Base-by-base conservation (phyloP, 2,797 vertebrate species). In the Geotrypetes seraphini region DNA sequence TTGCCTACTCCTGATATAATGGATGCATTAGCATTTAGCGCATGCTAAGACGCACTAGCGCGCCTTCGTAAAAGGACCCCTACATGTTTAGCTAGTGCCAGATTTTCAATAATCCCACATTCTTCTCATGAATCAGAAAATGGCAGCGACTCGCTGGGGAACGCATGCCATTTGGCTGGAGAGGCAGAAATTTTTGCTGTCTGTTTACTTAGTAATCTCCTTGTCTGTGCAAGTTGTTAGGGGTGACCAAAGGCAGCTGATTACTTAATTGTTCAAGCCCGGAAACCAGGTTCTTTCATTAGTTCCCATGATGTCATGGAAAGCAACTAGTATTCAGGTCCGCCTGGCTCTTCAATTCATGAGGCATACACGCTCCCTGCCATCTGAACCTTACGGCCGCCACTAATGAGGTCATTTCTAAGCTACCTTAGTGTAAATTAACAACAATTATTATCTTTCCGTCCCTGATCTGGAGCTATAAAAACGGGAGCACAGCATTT, bases 181-280 rank as follows among this genome's bases (percentile, higher is more conserved):
- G 50, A 48, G 53, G 17, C 19, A 14, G 8, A 9, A 9, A n/a
- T n/a, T n/a, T n/a, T 32, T 43, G 47, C 46, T 39, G 61, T 34
- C 55, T 74, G 65, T 75, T 79, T 70, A 69, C 69, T 69, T 63
- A 71, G 69, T 73, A 72, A 75, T 73, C 68, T 63, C 57, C 63
- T 67, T 41, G 61, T 59, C 69, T 65, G 52, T 62, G 57, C 46
- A 60, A 74, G 74, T 79, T 73, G 77, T 80, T 79, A 80, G 55
- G 74, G 78, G 75, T 66, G 71, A 85, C 76, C 70, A 48, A 70
- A 73, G 68, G 71, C 75, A 79, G 73, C 73, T 73, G 73, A 79
- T 73, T 74, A 60, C 72, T 71, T 67, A 69, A 76, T 76, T 75
- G 70, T 63, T 53, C 68, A 73, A 73, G 60, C 67, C 71, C 55